phyloP scores from a whole-genome alignment of 2,113 vertebrate species.

The Sapajus apella region DNA sequence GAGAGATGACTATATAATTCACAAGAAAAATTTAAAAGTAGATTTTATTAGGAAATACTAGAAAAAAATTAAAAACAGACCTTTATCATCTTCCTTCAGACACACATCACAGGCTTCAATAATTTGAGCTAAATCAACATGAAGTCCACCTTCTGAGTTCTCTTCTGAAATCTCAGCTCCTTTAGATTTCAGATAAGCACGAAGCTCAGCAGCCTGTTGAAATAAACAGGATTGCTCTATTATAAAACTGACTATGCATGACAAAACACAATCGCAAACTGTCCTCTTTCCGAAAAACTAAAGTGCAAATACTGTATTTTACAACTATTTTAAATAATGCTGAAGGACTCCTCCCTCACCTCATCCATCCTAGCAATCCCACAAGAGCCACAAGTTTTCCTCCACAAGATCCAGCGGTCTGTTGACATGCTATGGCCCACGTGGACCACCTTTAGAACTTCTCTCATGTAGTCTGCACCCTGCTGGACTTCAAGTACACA shows the following conservation, averaged over 20 bases:
- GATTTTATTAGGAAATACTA: not conserved
- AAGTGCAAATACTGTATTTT: not conserved
- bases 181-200: slow-evolving; percentile 95
- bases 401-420: not conserved
- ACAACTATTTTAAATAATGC: not conserved
- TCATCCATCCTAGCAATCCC: not conserved
- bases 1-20: not conserved
- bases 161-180: slow-evolving; percentile 98
- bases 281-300: not conserved
- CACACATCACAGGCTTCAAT: slow-evolving; percentile 98
- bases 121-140: slow-evolving; percentile 95
- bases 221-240: not conserved
- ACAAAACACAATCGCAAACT: slow-evolving; percentile 8
- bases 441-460: not conserved
- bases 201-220: slow-evolving; percentile 93
- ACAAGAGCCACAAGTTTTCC: not conserved
- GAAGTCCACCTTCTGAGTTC: slow-evolving; percentile 95
- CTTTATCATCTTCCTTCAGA: slow-evolving; percentile 97
- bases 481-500: not conserved
- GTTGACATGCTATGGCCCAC: not conserved
- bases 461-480: not conserved
- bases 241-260: not conserved
- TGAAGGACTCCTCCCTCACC: not conserved
- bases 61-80: slow-evolving; percentile 81
- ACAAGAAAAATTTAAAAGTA: not conserved